Evolutionary conservation across 2,797 vertebrate genomes (phyloP).

Genomic region (Sebastes nivosus): DNA sequence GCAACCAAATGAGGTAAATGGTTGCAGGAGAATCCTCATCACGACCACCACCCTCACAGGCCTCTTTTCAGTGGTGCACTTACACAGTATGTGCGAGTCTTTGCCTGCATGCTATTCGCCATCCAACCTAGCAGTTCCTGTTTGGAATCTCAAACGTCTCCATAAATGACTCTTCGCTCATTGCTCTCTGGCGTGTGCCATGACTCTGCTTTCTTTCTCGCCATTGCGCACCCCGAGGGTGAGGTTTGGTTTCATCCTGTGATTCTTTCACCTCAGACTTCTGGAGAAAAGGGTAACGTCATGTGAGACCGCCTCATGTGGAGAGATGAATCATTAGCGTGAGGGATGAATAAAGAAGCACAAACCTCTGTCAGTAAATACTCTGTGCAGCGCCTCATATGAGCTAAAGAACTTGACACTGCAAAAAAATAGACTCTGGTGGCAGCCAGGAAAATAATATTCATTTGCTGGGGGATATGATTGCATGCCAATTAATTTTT

Average conservation of each 20-base stretch:
- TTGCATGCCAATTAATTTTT: not conserved
- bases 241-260: constrained; percentile 22
- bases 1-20: constrained; percentile 85
- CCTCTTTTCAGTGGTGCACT: constrained; percentile 44
- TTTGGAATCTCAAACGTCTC: constrained; percentile 28
- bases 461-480: not conserved
- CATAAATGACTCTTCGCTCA: not conserved
- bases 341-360: not conserved
- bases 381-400: not conserved
- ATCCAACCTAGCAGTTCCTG: not conserved
- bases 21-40: constrained; percentile 82
- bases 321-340: constrained; percentile 15
- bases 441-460: not conserved
- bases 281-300: constrained; percentile 9
- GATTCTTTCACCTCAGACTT: constrained; percentile 23
- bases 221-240: not conserved
- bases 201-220: constrained; percentile 22
- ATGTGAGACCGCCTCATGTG: not conserved
- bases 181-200: constrained; percentile 5
- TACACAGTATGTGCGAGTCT: constrained; percentile 24
- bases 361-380: not conserved
- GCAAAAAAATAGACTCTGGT: not conserved
- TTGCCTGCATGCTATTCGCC: not conserved
- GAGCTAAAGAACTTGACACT: not conserved
- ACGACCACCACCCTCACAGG: constrained; percentile 69